A percentile compares a stretch with the other conserved stretches of the same genome.
These are phyloP conservation scores for Tauraco hartlaubi DNA, from an alignment of 2,797 vertebrate genomes.

Conservation along the genomic window DNA sequence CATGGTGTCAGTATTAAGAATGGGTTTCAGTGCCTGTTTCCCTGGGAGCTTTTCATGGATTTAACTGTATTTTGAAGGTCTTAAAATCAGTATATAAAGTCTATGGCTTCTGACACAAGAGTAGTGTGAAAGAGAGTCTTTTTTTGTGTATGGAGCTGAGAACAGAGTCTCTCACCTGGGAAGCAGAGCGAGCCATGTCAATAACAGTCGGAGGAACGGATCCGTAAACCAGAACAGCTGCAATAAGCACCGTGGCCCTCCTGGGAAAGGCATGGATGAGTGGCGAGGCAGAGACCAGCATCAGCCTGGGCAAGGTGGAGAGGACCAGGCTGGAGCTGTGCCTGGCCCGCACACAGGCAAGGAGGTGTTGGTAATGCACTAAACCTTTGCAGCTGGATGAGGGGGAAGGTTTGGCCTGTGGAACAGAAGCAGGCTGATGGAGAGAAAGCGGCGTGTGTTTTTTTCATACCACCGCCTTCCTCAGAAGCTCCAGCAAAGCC, in stretches of 20 bases:
- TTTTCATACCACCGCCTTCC: neutral
- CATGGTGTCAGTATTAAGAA: fast-evolving
- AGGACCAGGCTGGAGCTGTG: neutral
- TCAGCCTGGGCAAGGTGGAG: fast-evolving
- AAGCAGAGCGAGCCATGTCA: fast-evolving
- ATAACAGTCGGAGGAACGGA: neutral
- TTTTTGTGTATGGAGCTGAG: neutral
- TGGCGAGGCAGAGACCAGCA: neutral
- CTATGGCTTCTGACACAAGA: neutral
- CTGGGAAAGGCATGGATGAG: neutral
- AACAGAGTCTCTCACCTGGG: neutral
- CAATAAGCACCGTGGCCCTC: fast-evolving
- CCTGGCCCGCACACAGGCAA: neutral
- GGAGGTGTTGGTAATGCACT: fast-evolving
- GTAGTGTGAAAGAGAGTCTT: fast-evolving
- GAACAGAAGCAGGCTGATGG: too few relatives aligned
- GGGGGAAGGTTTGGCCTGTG: neutral
- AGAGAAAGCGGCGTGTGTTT: fast-evolving
- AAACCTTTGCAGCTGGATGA: fast-evolving
- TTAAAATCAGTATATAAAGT: neutral
- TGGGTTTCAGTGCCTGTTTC: neutral
- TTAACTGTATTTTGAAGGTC: neutral
- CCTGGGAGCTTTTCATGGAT: neutral
- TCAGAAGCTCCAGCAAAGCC: neutral
- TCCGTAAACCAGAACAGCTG: fast-evolving